These are phyloP conservation scores for Athripsodes cinereus DNA, from an alignment of 2,888 invertebrate species.

Conservation along the genomic window DNA sequence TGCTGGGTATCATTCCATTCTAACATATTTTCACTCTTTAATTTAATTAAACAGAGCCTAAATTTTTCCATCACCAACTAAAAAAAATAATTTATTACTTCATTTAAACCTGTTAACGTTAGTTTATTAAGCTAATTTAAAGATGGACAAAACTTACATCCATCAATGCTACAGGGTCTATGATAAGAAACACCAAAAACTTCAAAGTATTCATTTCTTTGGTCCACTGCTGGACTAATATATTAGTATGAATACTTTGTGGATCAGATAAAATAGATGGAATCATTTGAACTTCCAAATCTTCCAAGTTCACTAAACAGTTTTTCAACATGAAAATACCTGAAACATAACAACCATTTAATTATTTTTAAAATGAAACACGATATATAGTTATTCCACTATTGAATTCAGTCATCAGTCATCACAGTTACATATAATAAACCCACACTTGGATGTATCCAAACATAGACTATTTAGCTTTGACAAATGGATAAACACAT, in stretches of 20 bases:
- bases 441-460: too few species aligned
- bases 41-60: slow-evolving; percentile 10
- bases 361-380: too few species aligned
- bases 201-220: slow-evolving; percentile 53
- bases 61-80: slow-evolving; percentile 22
- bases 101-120: too few species aligned
- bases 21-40: slow-evolving; percentile 12
- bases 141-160: slow-evolving; percentile 43
- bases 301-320: slow-evolving; percentile 61
- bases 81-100: too few species aligned
- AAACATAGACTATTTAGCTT: too few species aligned
- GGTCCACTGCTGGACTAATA: slow-evolving; percentile 55
- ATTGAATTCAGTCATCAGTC: too few species aligned
- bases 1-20: slow-evolving; percentile 15
- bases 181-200: slow-evolving; percentile 56
- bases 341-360: slow-evolving; percentile 47
- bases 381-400: too few species aligned
- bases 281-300: slow-evolving; percentile 60
- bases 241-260: slow-evolving; percentile 43
- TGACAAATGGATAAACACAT: too few species aligned
- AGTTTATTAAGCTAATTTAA: too few species aligned
- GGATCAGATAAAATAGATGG: slow-evolving; percentile 53
- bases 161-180: slow-evolving; percentile 63
- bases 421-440: too few species aligned
- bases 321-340: slow-evolving; percentile 57